Evolutionary conservation across 1,140 invertebrate species (phyloP), one percentile per base, ranked within the genome.

Genomic region (Neuroterus valhalla): DNA sequence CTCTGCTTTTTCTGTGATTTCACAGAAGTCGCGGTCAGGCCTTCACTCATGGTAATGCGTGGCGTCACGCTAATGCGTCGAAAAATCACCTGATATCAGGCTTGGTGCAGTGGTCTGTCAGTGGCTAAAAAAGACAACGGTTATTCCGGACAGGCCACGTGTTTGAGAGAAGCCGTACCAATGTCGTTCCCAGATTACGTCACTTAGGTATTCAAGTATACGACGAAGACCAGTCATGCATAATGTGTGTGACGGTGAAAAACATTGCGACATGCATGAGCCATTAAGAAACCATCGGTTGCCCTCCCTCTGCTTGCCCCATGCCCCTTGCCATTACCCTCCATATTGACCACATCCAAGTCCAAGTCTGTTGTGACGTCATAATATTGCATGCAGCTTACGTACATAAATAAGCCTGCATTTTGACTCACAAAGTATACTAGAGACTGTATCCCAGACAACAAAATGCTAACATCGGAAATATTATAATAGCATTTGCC

Each of bases 231-330:
- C 67, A 76, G 79, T 76, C 73, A 67, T 76, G 76, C 74, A 78
- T 77, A 74, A 80, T 80, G 74, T 70, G 55, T 31, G 55, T 38
- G 79, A 80, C 76, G 74, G 70, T 68, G 74, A 77, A 75, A 68
- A 75, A 75, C 71, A 80, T 80, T 80, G 75, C 78, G 74, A 77
- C 66, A 76, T 46, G 19, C 43, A 31, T 31, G 67, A 74, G 66
- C 69, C 70, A 79, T 76, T 79, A 76, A 55, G 77, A 66, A 71
- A 71, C 68, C 43, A 68, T 66, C 71, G 66, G 68, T 71, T 62
- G 70, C 23, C 62, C 19, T 62, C 66, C 23, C 62, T 14, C 62
- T 19, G 19, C n/a, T n/a, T n/a, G n/a, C 50, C 42, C 72, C 17
- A 2, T 26, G n/a, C 44, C 46, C 43, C 26, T 43, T 15, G 2